Evolutionary conservation across 1,140 invertebrate genomes (phyloP).

Genomic region (Drosophila nannoptera): DNA sequence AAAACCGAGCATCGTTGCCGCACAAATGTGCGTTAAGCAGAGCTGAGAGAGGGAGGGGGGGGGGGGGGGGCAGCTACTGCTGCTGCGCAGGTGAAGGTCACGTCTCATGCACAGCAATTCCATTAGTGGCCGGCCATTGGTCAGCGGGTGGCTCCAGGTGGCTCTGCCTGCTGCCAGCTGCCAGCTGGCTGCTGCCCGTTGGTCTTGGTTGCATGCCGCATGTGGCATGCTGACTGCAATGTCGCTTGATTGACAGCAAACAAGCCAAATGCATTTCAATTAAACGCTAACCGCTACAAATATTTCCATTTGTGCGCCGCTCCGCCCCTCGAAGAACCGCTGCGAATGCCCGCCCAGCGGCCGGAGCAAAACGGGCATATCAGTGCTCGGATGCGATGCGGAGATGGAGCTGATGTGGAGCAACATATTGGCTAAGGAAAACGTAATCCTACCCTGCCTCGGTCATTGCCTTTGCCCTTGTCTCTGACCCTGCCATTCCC

Average conservation of each 20-base stretch:
- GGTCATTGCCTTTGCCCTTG: too few relatives aligned
- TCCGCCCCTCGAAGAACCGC: conserved; percentile 19
- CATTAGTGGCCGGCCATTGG: conserved; percentile 11
- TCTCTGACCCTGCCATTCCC: too few relatives aligned
- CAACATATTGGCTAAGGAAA: too few relatives aligned
- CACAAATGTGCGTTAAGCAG: conserved; percentile 14
- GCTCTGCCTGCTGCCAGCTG: neutral
- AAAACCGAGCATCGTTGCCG: conserved; percentile 3
- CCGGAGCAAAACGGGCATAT: neutral
- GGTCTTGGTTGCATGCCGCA: conserved; percentile 14
- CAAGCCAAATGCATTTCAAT: conserved; percentile 77
- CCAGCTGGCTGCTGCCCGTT: conserved; percentile 2
- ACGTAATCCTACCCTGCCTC: too few relatives aligned
- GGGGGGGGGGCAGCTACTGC: neutral
- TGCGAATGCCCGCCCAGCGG: neutral
- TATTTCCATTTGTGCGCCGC: conserved; percentile 66
- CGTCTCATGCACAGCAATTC: neutral
- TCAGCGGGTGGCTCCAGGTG: neutral
- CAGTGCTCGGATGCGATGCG: neutral
- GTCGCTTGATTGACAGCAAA: conserved; percentile 66
- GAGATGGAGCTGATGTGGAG: too few relatives aligned
- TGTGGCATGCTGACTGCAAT: conserved; percentile 37
- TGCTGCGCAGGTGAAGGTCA: conserved; percentile 6
- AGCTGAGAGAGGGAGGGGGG: neutral
- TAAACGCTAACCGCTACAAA: conserved; percentile 77